Evolutionary conservation across 2,113 vertebrate genomes (phyloP), one percentile per base, ranked within the genome.

Genomic region (Sinocyclocheilus grahami): DNA sequence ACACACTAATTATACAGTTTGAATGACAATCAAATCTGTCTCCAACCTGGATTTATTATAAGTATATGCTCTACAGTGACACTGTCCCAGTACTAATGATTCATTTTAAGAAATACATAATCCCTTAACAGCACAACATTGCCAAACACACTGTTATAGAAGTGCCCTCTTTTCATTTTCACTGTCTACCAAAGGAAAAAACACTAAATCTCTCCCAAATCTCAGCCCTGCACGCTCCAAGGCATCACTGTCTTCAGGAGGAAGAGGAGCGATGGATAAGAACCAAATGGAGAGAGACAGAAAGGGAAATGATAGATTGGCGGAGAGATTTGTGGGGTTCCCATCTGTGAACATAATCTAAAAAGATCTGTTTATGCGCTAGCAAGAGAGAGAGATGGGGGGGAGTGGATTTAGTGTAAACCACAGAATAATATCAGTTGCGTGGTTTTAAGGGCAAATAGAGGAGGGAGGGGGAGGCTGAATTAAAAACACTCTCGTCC

Each of bases 331-430:
- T 92, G 83, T 65, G 0, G 39, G 69, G 85, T 90, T 88, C 93
- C 93, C 93, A 93, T 95, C 93, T 94, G 93, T 91, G 91, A 89
- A 87, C 78, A 63, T 93, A 92, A 94, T 94, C 92, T 53, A 82
- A 91, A 87, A 91, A 92, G 93, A 85, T 89, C 84, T 89, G 87
- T 91, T 90, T 89, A 87, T 53, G 69, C 46, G n/a, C 24, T 33
- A 81, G 85, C 89, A 85, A 76, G 87, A 76, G 88, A 74, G 80
- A 76, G 85, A 27, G 55, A 53, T 27, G 77, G 58, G 24, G 76
- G 33, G 76, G 33, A 53, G 9, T 22, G 55, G 33, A 53, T 85
- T 88, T 87, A 48, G 85, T 85, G 69, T 74, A 80, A 89, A 83
- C 33, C 85, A 88, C 74, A 85, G 37, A 85, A 90, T 84, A n/a